Conservation (phyloP, 2,797 vertebrate genomes). For the Rousettus madagascariensis region DNA sequence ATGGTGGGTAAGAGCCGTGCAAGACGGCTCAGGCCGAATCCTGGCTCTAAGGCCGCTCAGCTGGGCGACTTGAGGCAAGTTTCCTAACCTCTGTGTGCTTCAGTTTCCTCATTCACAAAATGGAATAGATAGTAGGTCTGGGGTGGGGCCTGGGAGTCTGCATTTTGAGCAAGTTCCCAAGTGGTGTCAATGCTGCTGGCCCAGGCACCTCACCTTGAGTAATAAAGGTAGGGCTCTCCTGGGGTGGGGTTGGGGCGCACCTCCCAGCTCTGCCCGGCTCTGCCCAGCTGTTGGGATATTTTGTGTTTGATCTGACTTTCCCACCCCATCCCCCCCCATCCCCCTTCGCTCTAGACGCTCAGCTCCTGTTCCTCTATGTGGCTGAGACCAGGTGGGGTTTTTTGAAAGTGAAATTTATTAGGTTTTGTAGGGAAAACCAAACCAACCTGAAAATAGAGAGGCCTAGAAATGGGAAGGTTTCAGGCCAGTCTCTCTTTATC, state of each 20-base stretch:
- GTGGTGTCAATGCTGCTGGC: not conserved
- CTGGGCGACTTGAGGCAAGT: not conserved
- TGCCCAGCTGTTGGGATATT: not conserved
- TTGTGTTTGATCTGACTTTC: not conserved
- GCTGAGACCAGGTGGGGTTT: conserved; percentile 51
- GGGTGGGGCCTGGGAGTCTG: not conserved
- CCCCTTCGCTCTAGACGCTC: too few species aligned
- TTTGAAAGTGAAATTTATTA: conserved; percentile 56
- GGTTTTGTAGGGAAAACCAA: conserved; percentile 43
- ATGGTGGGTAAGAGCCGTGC: not conserved
- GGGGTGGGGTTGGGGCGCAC: too few species aligned
- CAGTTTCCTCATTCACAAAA: conserved; percentile 1
- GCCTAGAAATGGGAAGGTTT: not conserved
- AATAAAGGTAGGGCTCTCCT: fast-evolving
- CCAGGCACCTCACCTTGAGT: not conserved
- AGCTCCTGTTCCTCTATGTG: not conserved
- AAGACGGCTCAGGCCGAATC: not conserved
- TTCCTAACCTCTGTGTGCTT: not conserved
- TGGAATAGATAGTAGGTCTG: not conserved
- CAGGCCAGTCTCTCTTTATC: not conserved
- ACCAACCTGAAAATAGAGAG: conserved; percentile 8
- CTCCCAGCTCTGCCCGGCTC: not conserved
- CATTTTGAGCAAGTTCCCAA: not conserved
- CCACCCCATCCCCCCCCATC: fast-evolving
- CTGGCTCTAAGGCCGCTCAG: not conserved